Evolutionary conservation across 2,113 vertebrate genomes (phyloP).

Genomic region (Nothocercus julius): DNA sequence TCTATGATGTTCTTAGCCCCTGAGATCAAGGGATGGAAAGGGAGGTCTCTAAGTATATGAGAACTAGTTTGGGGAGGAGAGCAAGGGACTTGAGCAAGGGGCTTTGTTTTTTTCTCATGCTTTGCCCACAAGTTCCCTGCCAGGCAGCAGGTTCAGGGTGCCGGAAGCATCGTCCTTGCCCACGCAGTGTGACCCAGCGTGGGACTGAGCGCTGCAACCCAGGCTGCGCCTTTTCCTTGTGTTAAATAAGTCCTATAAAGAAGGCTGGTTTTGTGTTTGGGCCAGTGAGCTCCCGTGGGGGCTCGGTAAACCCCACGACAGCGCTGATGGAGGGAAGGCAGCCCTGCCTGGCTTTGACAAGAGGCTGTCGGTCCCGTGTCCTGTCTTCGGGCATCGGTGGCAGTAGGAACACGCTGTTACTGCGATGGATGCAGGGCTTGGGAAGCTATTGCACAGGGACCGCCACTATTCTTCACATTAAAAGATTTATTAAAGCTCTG

Average conservation of each 20-base stretch:
- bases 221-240: no score
- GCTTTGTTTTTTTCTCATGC: background rate
- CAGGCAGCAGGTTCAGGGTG: fast-evolving
- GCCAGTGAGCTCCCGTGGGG: background rate
- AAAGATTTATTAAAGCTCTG: conserved; percentile 13
- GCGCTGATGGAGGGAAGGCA: background rate
- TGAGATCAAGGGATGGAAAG: background rate
- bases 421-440: background rate
- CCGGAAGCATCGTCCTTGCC: background rate
- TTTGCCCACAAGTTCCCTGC: fast-evolving
- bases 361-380: background rate
- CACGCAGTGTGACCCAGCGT: background rate
- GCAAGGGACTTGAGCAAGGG: no score
- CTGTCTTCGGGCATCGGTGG: background rate
- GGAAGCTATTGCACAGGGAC: background rate
- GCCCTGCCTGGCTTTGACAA: background rate
- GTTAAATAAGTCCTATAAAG: background rate
- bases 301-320: background rate
- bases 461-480: background rate
- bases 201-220: background rate
- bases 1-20: background rate
- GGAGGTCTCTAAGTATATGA: background rate
- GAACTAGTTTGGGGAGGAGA: background rate
- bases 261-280: fast-evolving
- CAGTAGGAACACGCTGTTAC: background rate